Evolutionary conservation across 1,140 invertebrate genomes (phyloP), one percentile per base, ranked within the genome.

Genomic region (Cydia splendana): DNA sequence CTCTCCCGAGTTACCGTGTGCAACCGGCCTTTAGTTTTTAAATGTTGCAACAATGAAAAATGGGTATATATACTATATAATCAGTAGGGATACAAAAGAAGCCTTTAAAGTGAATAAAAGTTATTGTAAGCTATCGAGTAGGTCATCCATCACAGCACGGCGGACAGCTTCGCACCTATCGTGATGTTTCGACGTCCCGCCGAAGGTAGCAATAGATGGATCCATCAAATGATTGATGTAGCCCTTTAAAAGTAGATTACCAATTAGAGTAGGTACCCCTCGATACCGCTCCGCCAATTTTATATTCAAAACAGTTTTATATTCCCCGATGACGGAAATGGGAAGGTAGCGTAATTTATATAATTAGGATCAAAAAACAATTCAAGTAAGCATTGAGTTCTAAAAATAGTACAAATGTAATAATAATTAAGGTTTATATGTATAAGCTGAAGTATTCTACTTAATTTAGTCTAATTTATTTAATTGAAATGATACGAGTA

Each of bases 161-260:
- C 30, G 65, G 65, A 24, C 67, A 38, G 65, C 28, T 71, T 18
- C 34, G 24, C 6, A n/a, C 15, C 30, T 71, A 71, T 71, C 67
- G 12, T 71, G 67, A 71, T 71, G 67, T 71, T 71, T 71, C 30
- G 67, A 71, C 67, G 34, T 71, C 34, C 38, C n/a, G 9, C 38
- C 67, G 34, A 34, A 71, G 67, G 30, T 71, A 71, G 67, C 15
- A 71, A 18, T 71, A 71, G 34, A 71, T 71, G 34, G 67, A 71
- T 71, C 67, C 30, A 71, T 71, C n/a, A 38, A 71, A 42, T 71
- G 67, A 71, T 71, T 71, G 67, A 71, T 71, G 30, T 71, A 71
- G 67, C 67, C 34, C 67, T 24, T 24, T 24, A 62, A 62, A 57
- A 57, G 53, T 57, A 57, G 53, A 57, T 62, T 24, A 62, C 57